Conservation (phyloP, 2,113 vertebrate species). For the Elephas maximus region DNA sequence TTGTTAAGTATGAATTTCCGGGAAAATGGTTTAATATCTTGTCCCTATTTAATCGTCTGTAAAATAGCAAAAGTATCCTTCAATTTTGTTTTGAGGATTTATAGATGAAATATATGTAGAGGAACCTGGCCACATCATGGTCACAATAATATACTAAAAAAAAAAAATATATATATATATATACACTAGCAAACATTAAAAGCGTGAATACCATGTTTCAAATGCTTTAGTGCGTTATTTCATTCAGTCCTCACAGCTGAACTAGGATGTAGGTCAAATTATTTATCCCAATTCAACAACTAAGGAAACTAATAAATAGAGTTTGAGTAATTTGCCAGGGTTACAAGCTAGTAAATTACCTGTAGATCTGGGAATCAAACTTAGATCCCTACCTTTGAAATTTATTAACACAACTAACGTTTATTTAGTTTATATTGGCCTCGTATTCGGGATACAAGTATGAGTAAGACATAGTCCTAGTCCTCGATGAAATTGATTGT, state of each 20-base stretch:
- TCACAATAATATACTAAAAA: background rate
- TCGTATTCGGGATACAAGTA: background rate
- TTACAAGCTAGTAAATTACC: background rate
- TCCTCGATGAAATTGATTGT: background rate
- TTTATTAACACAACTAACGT: background rate
- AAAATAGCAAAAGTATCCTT: background rate
- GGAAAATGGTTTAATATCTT: background rate
- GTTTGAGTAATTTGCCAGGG: background rate
- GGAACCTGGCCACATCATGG: background rate
- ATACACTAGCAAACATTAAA: background rate
- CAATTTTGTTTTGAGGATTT: constrained; percentile 7
- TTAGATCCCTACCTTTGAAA: constrained; percentile 4
- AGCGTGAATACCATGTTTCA: background rate
- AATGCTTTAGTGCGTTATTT: background rate
- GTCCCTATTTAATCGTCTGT: background rate
- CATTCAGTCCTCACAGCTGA: background rate
- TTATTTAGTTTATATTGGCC: background rate
- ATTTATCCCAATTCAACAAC: background rate
- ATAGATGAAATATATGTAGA: background rate
- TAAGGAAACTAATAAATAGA: background rate
- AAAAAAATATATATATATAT: no score
- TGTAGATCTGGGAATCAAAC: constrained; percentile 14
- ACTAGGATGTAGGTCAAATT: background rate
- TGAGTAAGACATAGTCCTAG: background rate
- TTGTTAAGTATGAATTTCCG: background rate